A percentile compares a stretch with the other conserved stretches of the same genome.
Conservation (phyloP, 2,797 vertebrate species). For the Acrossocheilus fasciatus region DNA sequence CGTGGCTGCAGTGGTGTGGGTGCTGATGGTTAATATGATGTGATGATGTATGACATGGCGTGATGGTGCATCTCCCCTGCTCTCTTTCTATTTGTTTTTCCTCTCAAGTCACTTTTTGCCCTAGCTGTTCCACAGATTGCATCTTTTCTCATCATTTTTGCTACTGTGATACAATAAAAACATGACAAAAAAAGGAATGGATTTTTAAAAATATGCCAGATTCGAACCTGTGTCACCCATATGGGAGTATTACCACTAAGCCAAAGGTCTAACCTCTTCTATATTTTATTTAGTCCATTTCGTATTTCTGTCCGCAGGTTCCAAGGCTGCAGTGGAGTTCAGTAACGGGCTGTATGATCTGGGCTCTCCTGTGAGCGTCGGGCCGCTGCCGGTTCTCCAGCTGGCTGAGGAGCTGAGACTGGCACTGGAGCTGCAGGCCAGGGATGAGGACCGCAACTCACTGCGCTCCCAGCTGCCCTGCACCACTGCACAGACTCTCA, state of each 20-base stretch:
- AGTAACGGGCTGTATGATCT: conserved; percentile 83
- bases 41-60: conserved; percentile 28
- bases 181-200: too few relatives aligned
- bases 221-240: not conserved
- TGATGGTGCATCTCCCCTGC: conserved; percentile 15
- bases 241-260: not conserved
- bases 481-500: conserved; percentile 81
- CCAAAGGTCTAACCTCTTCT: not conserved
- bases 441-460: conserved; percentile 78
- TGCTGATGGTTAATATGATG: conserved; percentile 38
- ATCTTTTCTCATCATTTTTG: not conserved
- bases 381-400: conserved; percentile 86
- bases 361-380: conserved; percentile 79
- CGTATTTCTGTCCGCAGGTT: conserved; percentile 77
- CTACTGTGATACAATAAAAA: not conserved
- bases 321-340: conserved; percentile 85
- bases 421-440: conserved; percentile 85
- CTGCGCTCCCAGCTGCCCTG: conserved; percentile 86
- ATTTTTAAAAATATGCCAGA: not conserved
- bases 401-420: conserved; percentile 89
- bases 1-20: conserved; percentile 41
- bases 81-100: not conserved
- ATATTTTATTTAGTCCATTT: not conserved
- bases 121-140: not conserved
- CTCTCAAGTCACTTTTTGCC: not conserved